A percentile compares a stretch with the other conserved stretches of the same genome.
Conservation (phyloP, 2,797 vertebrate genomes). For the Lagorchestes hirsutus region DNA sequence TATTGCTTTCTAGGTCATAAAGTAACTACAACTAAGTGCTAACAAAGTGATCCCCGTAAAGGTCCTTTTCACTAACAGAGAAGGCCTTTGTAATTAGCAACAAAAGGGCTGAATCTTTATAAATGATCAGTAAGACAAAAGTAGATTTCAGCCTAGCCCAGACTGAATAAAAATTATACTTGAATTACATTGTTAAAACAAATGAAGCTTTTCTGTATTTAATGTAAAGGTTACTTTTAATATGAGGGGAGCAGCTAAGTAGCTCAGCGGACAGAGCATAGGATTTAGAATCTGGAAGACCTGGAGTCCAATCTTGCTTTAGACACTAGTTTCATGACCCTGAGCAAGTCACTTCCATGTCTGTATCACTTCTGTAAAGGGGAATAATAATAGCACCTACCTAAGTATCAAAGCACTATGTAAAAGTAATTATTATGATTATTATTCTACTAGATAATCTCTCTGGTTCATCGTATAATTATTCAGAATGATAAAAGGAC, state of each 20-base stretch:
- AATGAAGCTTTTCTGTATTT: neutral
- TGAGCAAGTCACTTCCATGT: neutral
- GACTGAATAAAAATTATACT: neutral
- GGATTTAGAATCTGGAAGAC: neutral
- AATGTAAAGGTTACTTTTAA: neutral
- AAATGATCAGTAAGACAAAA: neutral
- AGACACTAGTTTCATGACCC: neutral
- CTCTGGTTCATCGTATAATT: neutral
- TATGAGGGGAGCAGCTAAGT: neutral
- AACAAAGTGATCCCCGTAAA: neutral
- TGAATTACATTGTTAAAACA: conserved; percentile 8
- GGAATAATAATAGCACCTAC: neutral
- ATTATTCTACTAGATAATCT: neutral
- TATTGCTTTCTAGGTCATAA: neutral
- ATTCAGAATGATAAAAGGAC: neutral
- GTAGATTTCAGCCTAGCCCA: neutral
- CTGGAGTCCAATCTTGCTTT: neutral
- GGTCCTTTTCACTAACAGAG: neutral
- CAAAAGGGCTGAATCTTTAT: neutral
- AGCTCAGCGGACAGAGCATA: neutral
- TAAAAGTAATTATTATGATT: neutral
- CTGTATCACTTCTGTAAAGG: neutral
- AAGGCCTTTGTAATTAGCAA: conserved; percentile 23
- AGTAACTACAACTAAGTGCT: neutral
- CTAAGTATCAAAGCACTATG: neutral